Evolutionary conservation across 2,888 invertebrate species (phyloP), one percentile per base, ranked within the genome.

Genomic region (Thereva nobilitata): DNA sequence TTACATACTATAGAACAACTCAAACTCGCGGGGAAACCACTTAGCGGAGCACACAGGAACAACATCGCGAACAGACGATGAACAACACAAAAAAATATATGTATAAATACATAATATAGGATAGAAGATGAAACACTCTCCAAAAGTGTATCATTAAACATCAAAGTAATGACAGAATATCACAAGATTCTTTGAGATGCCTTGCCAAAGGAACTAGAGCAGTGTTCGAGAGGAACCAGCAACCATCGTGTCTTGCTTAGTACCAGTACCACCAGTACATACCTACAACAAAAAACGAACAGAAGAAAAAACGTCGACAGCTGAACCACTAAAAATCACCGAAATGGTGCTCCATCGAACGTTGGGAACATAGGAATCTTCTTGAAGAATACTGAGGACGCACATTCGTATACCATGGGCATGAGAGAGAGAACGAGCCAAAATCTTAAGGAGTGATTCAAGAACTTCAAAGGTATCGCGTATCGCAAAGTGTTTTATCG

Each of bases 131-230:
- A 23, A 23, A 23, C 23, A 23, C 23, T 23, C 23, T 2, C 23
- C 23, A 23, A 23, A 65, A 65, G 68, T 65, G 68, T 68, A 47
- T 61, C 65, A 65, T 68, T 68, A 66, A 68, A 68, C 65, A 66
- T 68, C 67, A 67, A 64, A 67, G 67, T 64, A 67, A 67, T 63
- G 67, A 67, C 67, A 64, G 64, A 67, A 56, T 67, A 44, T 64
- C 50, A 47, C 42, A 61, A 12, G 35, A 47, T 65, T 65, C 56
- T 47, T 65, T 42, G 45, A 56, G 47, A 65, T 55, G 6, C 54
- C 47, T 12, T 56, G 49, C 47, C 63, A 63, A 59, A 45, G 59
- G 23, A 23, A 23, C 23, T 23, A 23, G 23, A 23, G 2, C 23
- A 23, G 23, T 23, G 23, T 2, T 23, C 23, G 23, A 23, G 23